A percentile compares a stretch with the other conserved stretches of the same genome.
phyloP scores from a whole-genome alignment of 2,888 invertebrate genomes.

The Drosophila flavopinicola region DNA sequence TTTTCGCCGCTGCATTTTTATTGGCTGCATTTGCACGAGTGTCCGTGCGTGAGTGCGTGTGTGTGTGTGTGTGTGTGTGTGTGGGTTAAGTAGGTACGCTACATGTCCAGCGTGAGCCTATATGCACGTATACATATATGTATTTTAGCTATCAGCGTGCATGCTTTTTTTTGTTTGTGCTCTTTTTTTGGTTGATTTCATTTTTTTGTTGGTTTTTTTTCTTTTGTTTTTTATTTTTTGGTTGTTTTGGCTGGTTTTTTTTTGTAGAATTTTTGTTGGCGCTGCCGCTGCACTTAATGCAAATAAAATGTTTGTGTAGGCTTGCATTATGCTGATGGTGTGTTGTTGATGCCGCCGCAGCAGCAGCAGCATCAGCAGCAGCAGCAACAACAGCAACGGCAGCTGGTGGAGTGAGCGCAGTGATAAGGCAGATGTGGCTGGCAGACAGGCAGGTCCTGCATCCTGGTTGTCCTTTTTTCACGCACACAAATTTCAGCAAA shows the following conservation, averaged over 20 bases:
- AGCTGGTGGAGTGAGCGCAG: too few species aligned
- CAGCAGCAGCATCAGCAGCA: too few species aligned
- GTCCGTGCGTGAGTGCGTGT: constrained; percentile 35
- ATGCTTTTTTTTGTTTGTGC: constrained; percentile 35
- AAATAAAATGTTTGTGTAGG: constrained; percentile 82
- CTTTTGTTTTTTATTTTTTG: constrained; percentile 47
- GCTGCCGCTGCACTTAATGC: constrained; percentile 62
- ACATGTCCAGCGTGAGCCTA: constrained; percentile 41
- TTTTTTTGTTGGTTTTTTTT: too few species aligned
- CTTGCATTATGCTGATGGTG: constrained; percentile 80
- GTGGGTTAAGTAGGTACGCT: constrained; percentile 74
- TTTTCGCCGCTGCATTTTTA: constrained; percentile 84
- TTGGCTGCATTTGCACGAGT: constrained; percentile 80
- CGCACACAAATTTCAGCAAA: constrained; percentile 53
- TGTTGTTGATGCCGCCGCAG: too few species aligned
- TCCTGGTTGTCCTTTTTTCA: constrained; percentile 60
- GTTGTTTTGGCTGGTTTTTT: constrained; percentile 36
- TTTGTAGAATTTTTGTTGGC: constrained; percentile 42
- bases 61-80: constrained; percentile 53
- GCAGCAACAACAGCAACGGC: too few species aligned
- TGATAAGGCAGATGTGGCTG: too few species aligned
- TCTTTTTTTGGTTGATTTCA: too few species aligned
- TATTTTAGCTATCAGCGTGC: constrained; percentile 71
- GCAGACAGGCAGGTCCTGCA: too few species aligned
- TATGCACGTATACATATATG: constrained; percentile 30